Evolutionary conservation across 2,797 vertebrate species (phyloP).

Genomic region (Nothura maculosa): DNA sequence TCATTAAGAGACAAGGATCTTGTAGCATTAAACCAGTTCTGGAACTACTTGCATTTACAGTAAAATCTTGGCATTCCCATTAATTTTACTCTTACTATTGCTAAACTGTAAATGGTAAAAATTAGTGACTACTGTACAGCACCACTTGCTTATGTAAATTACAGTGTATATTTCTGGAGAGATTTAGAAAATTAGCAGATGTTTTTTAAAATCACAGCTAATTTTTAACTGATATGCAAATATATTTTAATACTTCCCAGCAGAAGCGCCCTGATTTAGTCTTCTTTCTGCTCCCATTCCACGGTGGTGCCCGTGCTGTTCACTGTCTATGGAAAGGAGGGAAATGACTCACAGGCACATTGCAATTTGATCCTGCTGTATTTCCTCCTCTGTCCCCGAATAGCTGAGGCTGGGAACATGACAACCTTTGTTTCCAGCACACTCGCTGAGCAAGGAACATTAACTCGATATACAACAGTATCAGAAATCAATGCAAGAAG

Average conservation of each 20-base stretch:
- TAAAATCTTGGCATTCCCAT: neutral
- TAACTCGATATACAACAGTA: neutral
- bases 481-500: neutral
- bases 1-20: neutral
- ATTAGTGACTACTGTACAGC: neutral
- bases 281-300: neutral
- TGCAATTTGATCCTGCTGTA: neutral
- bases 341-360: neutral
- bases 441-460: neutral
- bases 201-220: neutral
- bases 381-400: neutral
- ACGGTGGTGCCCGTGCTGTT: neutral
- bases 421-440: neutral
- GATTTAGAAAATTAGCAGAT: neutral
- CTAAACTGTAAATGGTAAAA: neutral
- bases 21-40: neutral
- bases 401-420: neutral
- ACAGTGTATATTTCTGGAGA: neutral
- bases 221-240: neutral
- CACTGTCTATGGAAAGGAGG: neutral
- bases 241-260: neutral
- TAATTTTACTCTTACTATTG: neutral
- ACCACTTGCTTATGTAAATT: neutral
- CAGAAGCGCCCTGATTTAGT: neutral
- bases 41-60: neutral